Evolutionary conservation across 2,797 vertebrate species (phyloP).

Genomic region (Pteropus rufus): DNA sequence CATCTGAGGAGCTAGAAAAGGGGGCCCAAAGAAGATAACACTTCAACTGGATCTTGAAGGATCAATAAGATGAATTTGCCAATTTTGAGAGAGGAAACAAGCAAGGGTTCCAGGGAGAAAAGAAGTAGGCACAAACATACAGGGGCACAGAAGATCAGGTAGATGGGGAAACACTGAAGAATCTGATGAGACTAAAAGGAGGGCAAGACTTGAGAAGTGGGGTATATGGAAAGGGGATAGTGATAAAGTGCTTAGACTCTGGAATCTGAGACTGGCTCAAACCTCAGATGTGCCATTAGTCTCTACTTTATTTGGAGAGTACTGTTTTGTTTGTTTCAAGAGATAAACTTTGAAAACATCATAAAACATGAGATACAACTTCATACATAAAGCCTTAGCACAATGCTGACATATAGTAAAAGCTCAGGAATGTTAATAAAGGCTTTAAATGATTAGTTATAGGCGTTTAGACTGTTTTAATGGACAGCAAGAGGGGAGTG

Average conservation of each 20-base stretch:
- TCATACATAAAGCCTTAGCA: neutral
- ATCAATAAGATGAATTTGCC: neutral
- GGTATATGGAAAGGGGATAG: neutral
- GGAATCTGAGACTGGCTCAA: neutral
- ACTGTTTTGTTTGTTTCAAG: neutral
- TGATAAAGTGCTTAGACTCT: neutral
- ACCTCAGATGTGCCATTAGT: neutral
- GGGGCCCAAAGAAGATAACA: neutral
- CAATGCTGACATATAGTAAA: neutral
- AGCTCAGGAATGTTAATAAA: neutral
- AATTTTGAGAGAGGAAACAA: neutral
- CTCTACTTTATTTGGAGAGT: neutral
- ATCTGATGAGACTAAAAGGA: neutral
- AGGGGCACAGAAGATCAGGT: neutral
- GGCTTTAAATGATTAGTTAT: neutral
- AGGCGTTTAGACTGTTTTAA: neutral
- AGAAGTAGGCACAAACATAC: neutral
- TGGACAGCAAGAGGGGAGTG: neutral
- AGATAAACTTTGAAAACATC: neutral
- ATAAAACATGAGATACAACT: neutral
- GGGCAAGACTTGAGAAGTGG: neutral
- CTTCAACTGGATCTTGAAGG: neutral
- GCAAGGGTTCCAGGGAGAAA: neutral
- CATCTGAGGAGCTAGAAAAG: neutral
- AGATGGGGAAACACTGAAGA: neutral